These are phyloP conservation scores for Drosophila prolongata DNA, from an alignment of 2,888 invertebrate genomes.

Conservation along the genomic window DNA sequence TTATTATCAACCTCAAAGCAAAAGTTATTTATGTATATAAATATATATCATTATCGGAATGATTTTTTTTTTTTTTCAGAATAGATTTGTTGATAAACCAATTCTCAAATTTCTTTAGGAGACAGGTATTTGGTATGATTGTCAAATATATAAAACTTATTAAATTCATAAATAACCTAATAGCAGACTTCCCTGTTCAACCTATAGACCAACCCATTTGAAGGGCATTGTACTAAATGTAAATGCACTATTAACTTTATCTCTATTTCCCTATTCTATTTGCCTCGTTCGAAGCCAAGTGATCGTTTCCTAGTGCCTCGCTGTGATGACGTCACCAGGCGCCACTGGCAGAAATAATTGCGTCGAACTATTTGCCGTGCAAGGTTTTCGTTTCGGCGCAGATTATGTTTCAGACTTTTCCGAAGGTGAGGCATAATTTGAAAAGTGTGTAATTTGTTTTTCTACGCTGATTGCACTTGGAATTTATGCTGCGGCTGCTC, in stretches of 20 bases:
- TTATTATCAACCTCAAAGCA: no score
- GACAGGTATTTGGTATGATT: no score
- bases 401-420: constrained; percentile 40
- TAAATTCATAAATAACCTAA: no score
- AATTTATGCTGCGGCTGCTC: constrained; percentile 32
- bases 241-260: background rate
- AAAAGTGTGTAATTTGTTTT: constrained; percentile 44
- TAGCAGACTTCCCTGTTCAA: no score
- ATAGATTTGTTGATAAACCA: no score
- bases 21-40: no score
- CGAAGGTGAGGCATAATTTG: constrained; percentile 41
- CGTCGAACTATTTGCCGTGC: background rate
- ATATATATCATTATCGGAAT: no score
- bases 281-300: background rate
- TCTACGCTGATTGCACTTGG: constrained; percentile 61
- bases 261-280: constrained; percentile 1
- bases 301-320: constrained; percentile 32
- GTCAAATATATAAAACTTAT: no score
- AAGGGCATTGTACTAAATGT: constrained; percentile 4
- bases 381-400: constrained; percentile 24
- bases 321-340: constrained; percentile 35
- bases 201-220: background rate
- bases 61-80: no score
- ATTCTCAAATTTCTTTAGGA: no score
- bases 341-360: constrained; percentile 27